A percentile compares a stretch with the other conserved stretches of the same genome.
These are phyloP conservation scores for Diachrysia chrysitis DNA, from an alignment of 2,888 invertebrate genomes.

Conservation along the genomic window DNA sequence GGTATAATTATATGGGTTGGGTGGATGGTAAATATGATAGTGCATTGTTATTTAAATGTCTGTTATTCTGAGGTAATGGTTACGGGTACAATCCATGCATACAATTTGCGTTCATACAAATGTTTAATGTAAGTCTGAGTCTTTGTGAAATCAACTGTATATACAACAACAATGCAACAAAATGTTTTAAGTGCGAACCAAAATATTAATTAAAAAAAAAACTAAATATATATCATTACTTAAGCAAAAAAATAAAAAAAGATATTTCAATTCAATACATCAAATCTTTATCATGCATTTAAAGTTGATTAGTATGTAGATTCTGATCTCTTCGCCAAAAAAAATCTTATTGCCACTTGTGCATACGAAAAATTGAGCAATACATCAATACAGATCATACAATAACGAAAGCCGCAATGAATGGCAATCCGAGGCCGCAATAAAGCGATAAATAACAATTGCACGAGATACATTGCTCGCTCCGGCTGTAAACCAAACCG, in stretches of 20 bases:
- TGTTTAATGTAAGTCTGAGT: not conserved
- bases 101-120: not conserved
- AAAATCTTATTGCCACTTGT: conserved; percentile 10
- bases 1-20: too few species aligned
- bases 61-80: not conserved
- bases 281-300: too few species aligned
- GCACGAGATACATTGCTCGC: conserved; percentile 71
- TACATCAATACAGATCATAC: conserved; percentile 39
- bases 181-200: too few species aligned
- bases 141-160: too few species aligned
- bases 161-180: too few species aligned
- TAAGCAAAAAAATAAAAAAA: too few species aligned
- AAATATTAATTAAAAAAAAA: too few species aligned
- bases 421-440: conserved; percentile 56
- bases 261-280: too few species aligned
- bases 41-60: not conserved
- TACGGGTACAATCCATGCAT: not conserved
- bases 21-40: not conserved
- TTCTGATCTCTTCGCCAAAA: not conserved
- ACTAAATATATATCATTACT: too few species aligned
- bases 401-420: conserved; percentile 44
- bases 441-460: conserved; percentile 83
- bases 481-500: conserved; percentile 76
- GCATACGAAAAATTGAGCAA: conserved; percentile 38
- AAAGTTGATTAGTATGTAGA: too few species aligned